Evolutionary conservation across 2,797 vertebrate genomes (phyloP), one percentile per base, ranked within the genome.

Genomic region (Salarias fasciatus): DNA sequence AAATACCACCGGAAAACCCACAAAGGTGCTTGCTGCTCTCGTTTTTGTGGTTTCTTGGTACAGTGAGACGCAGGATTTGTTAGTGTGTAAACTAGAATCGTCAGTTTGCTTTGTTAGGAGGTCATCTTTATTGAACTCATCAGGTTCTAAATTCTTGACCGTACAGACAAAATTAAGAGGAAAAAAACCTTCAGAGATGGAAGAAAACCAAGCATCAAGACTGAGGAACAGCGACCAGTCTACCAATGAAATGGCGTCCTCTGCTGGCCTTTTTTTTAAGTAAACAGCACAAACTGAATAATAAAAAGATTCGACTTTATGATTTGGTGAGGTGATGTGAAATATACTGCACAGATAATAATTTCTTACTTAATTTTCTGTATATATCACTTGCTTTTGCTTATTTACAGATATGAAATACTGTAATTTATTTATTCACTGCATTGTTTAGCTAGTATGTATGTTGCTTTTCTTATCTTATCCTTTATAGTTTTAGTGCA

Each of bases 181-280:
- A 43, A 41, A 36, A n/a, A 46, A 5, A 36, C 1, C 8, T 44
- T 2, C 33, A 6, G n/a, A 6, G 2, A 6, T 35, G 33, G 33
- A 35, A 35, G 33, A 6, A 9, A 35, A 3, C 18, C 24, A 24
- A 24, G 18, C 18, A 24, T 24, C 3, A 41, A 11, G 3, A 7
- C 14, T 56, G 28, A 59, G 28, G 35, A 15, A 14, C n/a, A 47
- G 30, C 18, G 4, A 24, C 2, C 9, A 11, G n/a, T 42, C 24
- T 30, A 18, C 7, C 52, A 64, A 82, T 51, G 15, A 70, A 35
- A 47, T 73, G 51, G 46, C 12, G 43, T 84, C 83, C 84, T 75
- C 89, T 85, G 66, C 65, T 91, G 91, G 77, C 2, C 9, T 24
- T 24, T 24, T 18, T 24, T 24, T 24, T 2, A 24, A 24, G 24